phyloP scores from a whole-genome alignment of 1,140 invertebrate species.

The Ganaspis sp. region DNA sequence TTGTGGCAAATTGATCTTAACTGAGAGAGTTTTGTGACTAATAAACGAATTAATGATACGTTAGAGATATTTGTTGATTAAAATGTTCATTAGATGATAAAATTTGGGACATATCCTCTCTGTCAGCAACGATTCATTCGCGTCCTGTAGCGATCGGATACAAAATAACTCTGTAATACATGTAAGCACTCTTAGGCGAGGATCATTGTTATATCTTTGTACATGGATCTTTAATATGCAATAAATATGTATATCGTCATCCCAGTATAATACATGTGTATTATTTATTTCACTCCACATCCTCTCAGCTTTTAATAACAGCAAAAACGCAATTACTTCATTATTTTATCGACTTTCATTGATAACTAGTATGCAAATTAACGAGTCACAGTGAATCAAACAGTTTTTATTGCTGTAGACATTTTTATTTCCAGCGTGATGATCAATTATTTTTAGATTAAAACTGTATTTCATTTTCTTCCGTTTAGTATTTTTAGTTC shows the following conservation, averaged over 20 bases:
- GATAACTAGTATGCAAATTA: slow-evolving; percentile 2
- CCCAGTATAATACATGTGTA: background rate
- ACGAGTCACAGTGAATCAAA: background rate
- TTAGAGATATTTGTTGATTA: slow-evolving; percentile 19
- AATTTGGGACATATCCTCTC: slow-evolving; percentile 52
- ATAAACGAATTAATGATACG: slow-evolving; percentile 20
- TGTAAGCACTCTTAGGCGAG: slow-evolving; percentile 50
- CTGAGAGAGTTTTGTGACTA: background rate
- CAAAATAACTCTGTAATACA: slow-evolving; percentile 41
- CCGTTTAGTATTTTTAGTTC: too few species aligned
- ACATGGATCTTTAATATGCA: slow-evolving; percentile 65
- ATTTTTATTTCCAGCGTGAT: too few species aligned
- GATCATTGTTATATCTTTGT: slow-evolving; percentile 64
- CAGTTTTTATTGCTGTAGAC: too few species aligned
- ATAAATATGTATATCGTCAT: slow-evolving; percentile 59
- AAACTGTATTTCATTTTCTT: too few species aligned
- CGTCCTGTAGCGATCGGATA: slow-evolving; percentile 22
- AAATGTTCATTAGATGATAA: slow-evolving; percentile 32
- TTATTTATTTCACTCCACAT: background rate
- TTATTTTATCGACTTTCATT: slow-evolving; percentile 14
- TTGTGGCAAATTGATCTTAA: background rate
- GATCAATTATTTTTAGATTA: too few species aligned
- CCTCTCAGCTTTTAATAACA: background rate
- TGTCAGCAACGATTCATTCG: slow-evolving; percentile 40
- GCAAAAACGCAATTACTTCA: background rate